Conservation (phyloP, 2,888 invertebrate genomes). For the Calliphora vomitoria region DNA sequence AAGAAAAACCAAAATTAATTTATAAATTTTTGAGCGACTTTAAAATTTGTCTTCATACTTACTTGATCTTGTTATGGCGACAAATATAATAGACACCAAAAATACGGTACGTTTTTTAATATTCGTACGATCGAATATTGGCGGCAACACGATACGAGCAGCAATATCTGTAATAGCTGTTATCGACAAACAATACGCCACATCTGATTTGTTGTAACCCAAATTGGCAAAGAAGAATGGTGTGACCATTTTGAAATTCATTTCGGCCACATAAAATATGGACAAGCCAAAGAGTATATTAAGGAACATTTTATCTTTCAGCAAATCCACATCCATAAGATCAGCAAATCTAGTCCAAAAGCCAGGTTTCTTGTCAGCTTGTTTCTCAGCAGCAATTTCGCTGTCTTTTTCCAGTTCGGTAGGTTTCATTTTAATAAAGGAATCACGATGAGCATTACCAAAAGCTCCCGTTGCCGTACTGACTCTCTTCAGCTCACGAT, state of each 20-base stretch:
- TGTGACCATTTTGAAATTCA: conserved; percentile 90
- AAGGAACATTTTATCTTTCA: conserved; percentile 90
- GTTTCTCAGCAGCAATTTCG: conserved; percentile 74
- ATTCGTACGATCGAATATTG: conserved; percentile 89
- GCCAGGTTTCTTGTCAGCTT: conserved; percentile 81
- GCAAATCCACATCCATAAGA: conserved; percentile 89
- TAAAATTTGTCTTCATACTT: conserved; percentile 82
- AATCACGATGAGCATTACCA: conserved; percentile 81
- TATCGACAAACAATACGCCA: conserved; percentile 90
- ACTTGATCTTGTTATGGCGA: conserved; percentile 91
- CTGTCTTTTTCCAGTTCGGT: conserved; percentile 80
- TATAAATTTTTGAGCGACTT: no score
- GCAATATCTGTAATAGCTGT: conserved; percentile 91
- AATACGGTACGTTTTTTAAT: conserved; percentile 90
- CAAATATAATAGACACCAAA: conserved; percentile 89
- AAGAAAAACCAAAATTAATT: no score
- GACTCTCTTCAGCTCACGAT: conserved; percentile 83
- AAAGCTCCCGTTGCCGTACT: conserved; percentile 82
- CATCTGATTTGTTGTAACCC: conserved; percentile 88
- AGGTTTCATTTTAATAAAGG: conserved; percentile 84
- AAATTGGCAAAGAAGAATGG: conserved; percentile 88
- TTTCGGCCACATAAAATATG: conserved; percentile 90
- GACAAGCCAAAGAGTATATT: conserved; percentile 90
- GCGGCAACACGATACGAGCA: conserved; percentile 90
- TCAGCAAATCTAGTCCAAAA: conserved; percentile 87